These are phyloP conservation scores for Diorhabda elongata DNA, from an alignment of 1,140 invertebrate genomes.

Conservation along the genomic window DNA sequence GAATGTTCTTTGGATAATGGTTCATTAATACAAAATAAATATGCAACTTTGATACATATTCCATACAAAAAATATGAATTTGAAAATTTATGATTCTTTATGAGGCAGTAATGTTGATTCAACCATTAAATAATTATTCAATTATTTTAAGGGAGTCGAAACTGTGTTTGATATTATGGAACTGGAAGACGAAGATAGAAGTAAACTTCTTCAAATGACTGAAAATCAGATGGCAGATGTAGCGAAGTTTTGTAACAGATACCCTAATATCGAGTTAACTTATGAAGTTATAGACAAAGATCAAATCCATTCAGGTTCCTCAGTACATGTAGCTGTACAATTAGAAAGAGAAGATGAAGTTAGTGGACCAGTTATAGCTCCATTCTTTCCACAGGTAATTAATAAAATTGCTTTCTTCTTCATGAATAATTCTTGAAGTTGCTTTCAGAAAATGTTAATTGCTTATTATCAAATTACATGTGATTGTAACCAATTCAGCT, in stretches of 20 bases:
- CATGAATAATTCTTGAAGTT: too few relatives aligned
- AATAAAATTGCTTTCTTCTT: too few relatives aligned
- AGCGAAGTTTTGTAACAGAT: constrained; percentile 96
- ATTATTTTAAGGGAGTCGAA: constrained; percentile 68
- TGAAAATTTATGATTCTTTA: too few relatives aligned
- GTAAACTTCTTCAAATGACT: constrained; percentile 76
- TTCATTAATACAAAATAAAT: too few relatives aligned
- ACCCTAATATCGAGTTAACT: constrained; percentile 96
- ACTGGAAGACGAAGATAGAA: constrained; percentile 90
- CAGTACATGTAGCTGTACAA: constrained; percentile 84
- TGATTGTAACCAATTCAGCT: too few relatives aligned
- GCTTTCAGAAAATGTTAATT: too few relatives aligned
- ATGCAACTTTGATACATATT: too few relatives aligned
- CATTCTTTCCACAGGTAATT: constrained; percentile 88
- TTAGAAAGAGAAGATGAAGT: constrained; percentile 96
- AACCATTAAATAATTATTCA: background rate
- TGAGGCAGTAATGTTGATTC: too few relatives aligned
- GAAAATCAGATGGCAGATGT: constrained; percentile 94
- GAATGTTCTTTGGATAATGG: too few relatives aligned
- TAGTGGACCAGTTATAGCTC: constrained; percentile 94
- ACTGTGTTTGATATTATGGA: constrained; percentile 99
- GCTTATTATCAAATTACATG: too few relatives aligned
- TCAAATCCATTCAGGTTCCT: constrained; percentile 70
- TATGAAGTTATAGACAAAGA: constrained; percentile 89
- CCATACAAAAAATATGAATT: too few relatives aligned